Percentiles rank a stretch among this genome's conserved stretches.
phyloP scores from a whole-genome alignment of 2,797 vertebrate species.

The Huso huso region DNA sequence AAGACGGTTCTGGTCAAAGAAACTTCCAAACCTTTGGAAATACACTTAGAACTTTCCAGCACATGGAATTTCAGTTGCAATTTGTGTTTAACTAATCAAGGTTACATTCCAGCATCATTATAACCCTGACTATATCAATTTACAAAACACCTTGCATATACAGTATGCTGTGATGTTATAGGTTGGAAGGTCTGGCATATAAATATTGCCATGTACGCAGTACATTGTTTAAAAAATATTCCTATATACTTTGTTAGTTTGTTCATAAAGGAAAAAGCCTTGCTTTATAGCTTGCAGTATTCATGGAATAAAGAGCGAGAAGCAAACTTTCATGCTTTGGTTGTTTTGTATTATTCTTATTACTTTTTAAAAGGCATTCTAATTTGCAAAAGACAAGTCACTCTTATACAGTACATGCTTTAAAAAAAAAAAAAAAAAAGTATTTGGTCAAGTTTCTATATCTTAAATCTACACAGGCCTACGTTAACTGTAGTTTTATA shows the following conservation, averaged over 20 bases:
- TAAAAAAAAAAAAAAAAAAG: slow-evolving; percentile 26
- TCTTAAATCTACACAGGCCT: slow-evolving; percentile 40
- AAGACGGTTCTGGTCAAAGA: slow-evolving; percentile 15
- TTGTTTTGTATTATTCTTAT: slow-evolving; percentile 23
- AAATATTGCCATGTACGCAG: too few species aligned
- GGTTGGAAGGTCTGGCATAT: too few species aligned
- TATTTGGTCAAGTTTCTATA: slow-evolving; percentile 39
- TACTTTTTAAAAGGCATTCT: slow-evolving; percentile 28
- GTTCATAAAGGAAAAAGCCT: slow-evolving; percentile 29
- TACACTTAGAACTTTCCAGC: neutral
- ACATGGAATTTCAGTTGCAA: too few species aligned
- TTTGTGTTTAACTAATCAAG: too few species aligned
- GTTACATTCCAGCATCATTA: too few species aligned
- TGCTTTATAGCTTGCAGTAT: slow-evolving; percentile 26
- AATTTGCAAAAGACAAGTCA: slow-evolving; percentile 26
- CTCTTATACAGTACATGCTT: slow-evolving; percentile 43
- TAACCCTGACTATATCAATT: too few species aligned
- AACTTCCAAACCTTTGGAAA: neutral
- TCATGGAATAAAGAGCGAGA: slow-evolving; percentile 32
- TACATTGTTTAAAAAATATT: too few species aligned
- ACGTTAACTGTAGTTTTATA: slow-evolving; percentile 32
- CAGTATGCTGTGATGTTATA: too few species aligned
- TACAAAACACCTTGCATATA: too few species aligned
- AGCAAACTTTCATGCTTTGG: slow-evolving; percentile 43
- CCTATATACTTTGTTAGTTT: slow-evolving; percentile 20